These are phyloP conservation scores for Eugnorisma glareosa DNA, from an alignment of 2,888 invertebrate genomes.

Conservation along the genomic window DNA sequence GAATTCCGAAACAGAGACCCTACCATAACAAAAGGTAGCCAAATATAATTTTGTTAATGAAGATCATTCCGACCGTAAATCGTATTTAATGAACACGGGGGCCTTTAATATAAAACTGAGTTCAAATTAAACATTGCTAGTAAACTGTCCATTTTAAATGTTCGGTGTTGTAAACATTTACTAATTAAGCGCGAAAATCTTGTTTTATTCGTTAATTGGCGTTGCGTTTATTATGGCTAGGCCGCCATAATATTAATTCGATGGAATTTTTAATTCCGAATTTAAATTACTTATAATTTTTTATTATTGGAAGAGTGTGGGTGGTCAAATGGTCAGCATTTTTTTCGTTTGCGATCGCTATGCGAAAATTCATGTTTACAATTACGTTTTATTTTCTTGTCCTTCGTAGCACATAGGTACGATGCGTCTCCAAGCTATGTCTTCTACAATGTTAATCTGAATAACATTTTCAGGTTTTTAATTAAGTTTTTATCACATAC, in stretches of 20 bases:
- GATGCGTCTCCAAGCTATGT: neutral
- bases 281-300: conserved; percentile 18
- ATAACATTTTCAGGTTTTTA: neutral
- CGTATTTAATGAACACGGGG: conserved; percentile 50
- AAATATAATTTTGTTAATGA: conserved; percentile 37
- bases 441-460: neutral
- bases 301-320: neutral
- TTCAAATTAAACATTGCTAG: conserved; percentile 57
- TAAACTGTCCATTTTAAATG: conserved; percentile 54
- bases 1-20: neutral
- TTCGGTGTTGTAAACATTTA: conserved; percentile 48
- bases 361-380: neutral
- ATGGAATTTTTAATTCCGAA: conserved; percentile 7
- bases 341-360: neutral
- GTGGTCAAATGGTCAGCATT: neutral
- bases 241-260: conserved; percentile 4
- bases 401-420: neutral
- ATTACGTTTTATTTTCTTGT: neutral
- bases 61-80: conserved; percentile 50
- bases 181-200: conserved; percentile 57
- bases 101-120: conserved; percentile 51
- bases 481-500: neutral
- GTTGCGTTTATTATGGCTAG: conserved; percentile 22
- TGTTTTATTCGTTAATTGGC: conserved; percentile 53
- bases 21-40: conserved; percentile 16